These are phyloP conservation scores for Sapayoa aenigma DNA, from an alignment of 2,113 vertebrate genomes.

Conservation along the genomic window DNA sequence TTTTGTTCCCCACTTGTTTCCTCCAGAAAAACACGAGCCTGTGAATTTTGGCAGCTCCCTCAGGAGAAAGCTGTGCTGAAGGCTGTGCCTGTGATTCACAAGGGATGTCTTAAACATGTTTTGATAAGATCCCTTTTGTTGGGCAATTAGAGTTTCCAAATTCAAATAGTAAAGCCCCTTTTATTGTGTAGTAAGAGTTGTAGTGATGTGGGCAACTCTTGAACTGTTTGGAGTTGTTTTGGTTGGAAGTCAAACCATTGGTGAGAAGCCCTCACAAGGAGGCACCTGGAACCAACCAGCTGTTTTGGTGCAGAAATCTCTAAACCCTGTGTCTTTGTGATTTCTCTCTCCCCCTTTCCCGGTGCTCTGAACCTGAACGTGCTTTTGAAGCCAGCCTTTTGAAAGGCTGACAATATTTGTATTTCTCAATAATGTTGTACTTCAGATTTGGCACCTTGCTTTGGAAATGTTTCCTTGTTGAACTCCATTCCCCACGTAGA, in stretches of 20 bases:
- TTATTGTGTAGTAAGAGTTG: not conserved
- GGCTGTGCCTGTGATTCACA: slow-evolving; percentile 21
- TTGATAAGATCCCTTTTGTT: slow-evolving; percentile 24
- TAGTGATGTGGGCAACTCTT: not conserved
- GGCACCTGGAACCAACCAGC: not conserved
- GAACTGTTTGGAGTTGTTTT: not conserved
- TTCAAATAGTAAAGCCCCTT: not conserved
- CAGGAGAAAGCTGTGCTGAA: not conserved
- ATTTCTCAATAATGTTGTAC: not conserved
- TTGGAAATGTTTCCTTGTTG: not conserved
- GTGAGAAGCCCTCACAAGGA: not conserved
- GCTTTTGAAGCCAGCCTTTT: not conserved
- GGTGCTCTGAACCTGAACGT: not conserved
- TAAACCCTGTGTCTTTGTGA: not conserved
- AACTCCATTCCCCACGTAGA: not conserved
- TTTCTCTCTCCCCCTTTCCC: not conserved
- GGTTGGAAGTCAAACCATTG: not conserved
- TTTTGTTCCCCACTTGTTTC: not conserved
- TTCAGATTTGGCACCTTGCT: not conserved
- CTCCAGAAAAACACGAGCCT: not conserved
- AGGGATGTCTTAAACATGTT: slow-evolving; percentile 18
- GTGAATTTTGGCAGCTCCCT: slow-evolving; percentile 9
- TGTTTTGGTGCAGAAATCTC: not conserved
- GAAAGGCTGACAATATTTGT: not conserved
- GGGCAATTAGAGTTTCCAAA: not conserved